phyloP scores from a whole-genome alignment of 1,140 invertebrate genomes.

The Uloborus diversus region DNA sequence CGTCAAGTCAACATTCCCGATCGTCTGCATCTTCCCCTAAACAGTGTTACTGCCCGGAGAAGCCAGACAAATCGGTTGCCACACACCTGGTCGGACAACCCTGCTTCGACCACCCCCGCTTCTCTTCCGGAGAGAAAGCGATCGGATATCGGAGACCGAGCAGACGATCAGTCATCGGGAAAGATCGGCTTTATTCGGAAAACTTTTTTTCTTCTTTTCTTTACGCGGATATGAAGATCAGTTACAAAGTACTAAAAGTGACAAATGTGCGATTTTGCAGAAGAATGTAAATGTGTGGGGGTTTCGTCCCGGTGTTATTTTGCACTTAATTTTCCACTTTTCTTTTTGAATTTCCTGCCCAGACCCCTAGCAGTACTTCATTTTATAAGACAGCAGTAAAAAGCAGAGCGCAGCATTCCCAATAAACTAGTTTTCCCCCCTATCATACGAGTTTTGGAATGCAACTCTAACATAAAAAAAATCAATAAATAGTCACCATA shows the following conservation, averaged over 20 bases:
- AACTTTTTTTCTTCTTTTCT: background rate
- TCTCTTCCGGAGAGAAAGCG: background rate
- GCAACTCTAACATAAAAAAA: no score
- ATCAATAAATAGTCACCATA: no score
- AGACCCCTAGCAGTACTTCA: no score
- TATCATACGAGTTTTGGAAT: no score
- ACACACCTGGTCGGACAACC: conserved; percentile 44
- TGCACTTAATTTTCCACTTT: no score
- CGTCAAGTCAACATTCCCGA: no score
- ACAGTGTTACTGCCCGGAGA: background rate
- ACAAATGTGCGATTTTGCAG: background rate
- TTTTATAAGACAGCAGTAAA: no score
- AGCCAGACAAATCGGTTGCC: conserved; percentile 44
- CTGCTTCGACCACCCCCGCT: background rate
- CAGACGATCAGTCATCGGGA: background rate
- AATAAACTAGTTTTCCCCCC: no score
- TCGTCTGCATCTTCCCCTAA: background rate
- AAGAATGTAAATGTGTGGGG: no score
- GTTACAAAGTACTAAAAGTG: background rate
- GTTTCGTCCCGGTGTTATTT: no score
- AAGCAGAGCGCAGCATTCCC: no score
- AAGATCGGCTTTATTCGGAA: background rate
- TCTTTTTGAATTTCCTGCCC: no score
- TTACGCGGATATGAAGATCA: background rate
- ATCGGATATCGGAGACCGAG: background rate